Percentiles rank a stretch among this genome's conserved stretches.
phyloP scores from a whole-genome alignment of 2,888 invertebrate species.

The Pristionchus entomophagus region DNA sequence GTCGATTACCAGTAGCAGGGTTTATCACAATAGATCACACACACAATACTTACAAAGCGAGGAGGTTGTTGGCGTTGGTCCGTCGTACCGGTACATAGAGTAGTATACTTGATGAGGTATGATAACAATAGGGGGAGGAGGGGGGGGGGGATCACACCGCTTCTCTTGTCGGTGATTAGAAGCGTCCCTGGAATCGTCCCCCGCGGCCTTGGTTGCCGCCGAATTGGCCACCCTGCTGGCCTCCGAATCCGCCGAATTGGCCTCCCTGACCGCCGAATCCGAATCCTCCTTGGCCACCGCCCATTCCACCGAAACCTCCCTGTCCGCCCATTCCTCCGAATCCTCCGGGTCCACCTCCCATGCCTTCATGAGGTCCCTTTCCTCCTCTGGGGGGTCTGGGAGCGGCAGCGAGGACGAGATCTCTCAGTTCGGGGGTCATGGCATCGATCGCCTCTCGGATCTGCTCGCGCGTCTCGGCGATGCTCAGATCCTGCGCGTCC shows the following conservation, averaged over 20 bases:
- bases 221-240: neutral
- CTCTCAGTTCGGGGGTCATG: neutral
- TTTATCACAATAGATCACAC: neutral
- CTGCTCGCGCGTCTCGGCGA: neutral
- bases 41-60: slow-evolving; percentile 7
- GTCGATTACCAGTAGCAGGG: neutral
- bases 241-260: neutral
- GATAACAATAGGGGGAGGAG: no score
- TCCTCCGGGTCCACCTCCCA: neutral
- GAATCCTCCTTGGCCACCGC: neutral
- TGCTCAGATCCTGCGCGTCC: slow-evolving; percentile 17
- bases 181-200: neutral
- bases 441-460: neutral
- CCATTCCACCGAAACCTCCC: neutral
- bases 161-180: neutral
- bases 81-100: slow-evolving; percentile 2
- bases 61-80: neutral
- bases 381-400: neutral
- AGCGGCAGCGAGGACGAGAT: neutral
- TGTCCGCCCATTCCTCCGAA: neutral
- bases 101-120: no score
- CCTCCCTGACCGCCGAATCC: neutral
- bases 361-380: neutral
- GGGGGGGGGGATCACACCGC: neutral
- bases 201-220: neutral